Base-by-base conservation (phyloP, 35 echinoderm and acorn worm species). In the Lytechinus variegatus region DNA sequence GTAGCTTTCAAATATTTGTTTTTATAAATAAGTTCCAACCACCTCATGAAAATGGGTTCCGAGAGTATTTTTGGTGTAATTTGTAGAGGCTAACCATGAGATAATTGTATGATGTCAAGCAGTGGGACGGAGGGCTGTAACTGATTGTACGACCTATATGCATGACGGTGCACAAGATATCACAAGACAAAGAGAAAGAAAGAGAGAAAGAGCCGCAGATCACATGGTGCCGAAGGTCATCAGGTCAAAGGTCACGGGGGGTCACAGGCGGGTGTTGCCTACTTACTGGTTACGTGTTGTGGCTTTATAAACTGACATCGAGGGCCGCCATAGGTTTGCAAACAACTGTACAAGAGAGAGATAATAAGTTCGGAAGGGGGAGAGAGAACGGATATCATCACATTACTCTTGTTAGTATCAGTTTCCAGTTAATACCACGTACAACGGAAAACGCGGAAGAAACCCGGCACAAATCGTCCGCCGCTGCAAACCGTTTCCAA, bases 301-400 rank as follows among this genome's bases (percentile, higher is more conserved):
- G 95, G 95, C 91, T 86, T 96, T 51, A 96, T 86, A 96, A 61
- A 96, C 95, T 96, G 54, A 92, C 95, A 96, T 86, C 95, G 92
- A 54, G 87, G 33, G 9, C 95, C 95, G 89, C 95, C 95, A 96
- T 61, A 96, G 89, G 61, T 91, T 92, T 54, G 87, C 87, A 91
- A 91, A 96, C 95, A 96, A 91, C 95, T 96, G 89, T 54, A 91
- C 92, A 57, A 28, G 53, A 92, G 91, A 92, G 52, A 57, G 88
- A 90, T 90, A 54, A 90, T 54, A 90, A 90, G 88, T 90, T 54
- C 88, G 88, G 88, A 90, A 90, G 88, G 88, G 33, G 88, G 88
- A 90, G 88, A 90, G 88, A 90, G 88, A 90, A 90, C 88, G 88
- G 27, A 90, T 90, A 90, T 90, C 28, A 8, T 90, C 88, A 90